Conservation (phyloP, 2,113 vertebrate genomes). For the Ciconia boyciana region DNA sequence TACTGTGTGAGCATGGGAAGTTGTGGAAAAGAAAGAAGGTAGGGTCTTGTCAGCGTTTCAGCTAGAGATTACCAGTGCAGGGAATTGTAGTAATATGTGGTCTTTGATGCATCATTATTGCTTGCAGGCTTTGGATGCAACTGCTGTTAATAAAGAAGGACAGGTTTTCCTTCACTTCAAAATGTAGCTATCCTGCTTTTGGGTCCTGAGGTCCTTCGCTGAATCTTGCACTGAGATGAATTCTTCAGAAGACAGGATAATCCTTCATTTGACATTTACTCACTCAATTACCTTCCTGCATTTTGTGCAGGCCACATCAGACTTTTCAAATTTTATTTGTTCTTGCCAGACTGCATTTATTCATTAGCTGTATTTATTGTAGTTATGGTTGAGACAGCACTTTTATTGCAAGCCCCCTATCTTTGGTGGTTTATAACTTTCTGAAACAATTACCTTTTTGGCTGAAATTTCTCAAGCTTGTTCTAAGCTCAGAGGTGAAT, state of each 20-base stretch:
- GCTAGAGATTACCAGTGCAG: neutral
- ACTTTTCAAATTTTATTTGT: conserved; percentile 66
- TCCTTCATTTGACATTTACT: conserved; percentile 66
- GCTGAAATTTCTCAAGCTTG: conserved; percentile 68
- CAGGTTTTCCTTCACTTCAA: conserved; percentile 28
- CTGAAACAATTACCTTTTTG: conserved; percentile 68
- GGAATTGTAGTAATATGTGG: neutral
- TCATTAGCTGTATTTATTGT: conserved; percentile 69
- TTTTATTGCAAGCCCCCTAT: conserved; percentile 64
- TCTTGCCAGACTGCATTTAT: conserved; percentile 65
- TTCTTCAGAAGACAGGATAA: conserved; percentile 52
- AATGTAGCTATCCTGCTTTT: conserved; percentile 15
- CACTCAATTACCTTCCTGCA: conserved; percentile 62
- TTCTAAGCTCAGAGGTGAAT: conserved; percentile 69
- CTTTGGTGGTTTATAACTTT: conserved; percentile 73
- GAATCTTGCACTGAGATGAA: conserved; percentile 43
- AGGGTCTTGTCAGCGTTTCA: neutral
- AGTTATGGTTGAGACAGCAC: conserved; percentile 63
- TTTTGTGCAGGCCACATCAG: conserved; percentile 48
- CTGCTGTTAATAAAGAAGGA: conserved; percentile 16
- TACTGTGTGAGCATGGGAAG: neutral
- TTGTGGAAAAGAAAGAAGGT: neutral
- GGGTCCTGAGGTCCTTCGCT: neutral
- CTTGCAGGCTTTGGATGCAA: neutral
- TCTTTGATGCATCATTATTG: neutral